Evolutionary conservation across 2,888 invertebrate genomes (phyloP).

Genomic region (Gonocerus acuteangulatus): DNA sequence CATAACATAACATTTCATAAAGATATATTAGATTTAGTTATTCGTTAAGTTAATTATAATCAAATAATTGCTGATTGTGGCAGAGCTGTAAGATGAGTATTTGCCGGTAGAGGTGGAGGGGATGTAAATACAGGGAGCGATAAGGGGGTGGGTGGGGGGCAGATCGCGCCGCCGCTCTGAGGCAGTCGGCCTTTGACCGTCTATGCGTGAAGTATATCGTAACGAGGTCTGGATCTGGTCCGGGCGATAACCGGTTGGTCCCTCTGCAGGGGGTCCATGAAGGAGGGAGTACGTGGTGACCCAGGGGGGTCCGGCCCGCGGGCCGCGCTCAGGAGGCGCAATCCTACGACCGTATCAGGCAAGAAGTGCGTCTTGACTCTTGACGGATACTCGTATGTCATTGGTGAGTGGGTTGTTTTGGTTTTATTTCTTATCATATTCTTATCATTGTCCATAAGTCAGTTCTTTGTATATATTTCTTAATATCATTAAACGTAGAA

Average conservation of each 20-base stretch:
- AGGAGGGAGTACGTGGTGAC: conserved; percentile 13
- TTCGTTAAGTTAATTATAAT: no score
- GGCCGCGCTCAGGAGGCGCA: neutral
- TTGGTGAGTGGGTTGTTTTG: conserved; percentile 57
- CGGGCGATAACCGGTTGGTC: conserved; percentile 18
- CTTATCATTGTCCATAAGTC: no score
- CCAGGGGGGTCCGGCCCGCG: neutral
- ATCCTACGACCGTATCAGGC: conserved; percentile 7
- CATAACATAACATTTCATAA: no score
- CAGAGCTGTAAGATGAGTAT: no score
- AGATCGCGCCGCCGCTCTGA: conserved; percentile 3
- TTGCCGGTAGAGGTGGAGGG: neutral
- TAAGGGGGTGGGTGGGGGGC: conserved; percentile 12
- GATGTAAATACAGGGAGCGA: neutral
- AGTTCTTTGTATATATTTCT: no score
- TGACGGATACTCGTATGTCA: conserved; percentile 80
- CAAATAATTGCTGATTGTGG: no score
- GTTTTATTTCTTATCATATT: no score
- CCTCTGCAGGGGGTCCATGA: conserved; percentile 18
- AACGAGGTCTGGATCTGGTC: conserved; percentile 6
- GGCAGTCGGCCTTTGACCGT: conserved; percentile 1
- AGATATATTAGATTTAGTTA: no score
- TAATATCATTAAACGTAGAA: no score
- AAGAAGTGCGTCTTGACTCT: conserved; percentile 73
- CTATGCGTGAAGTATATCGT: neutral